Evolutionary conservation across 2,113 vertebrate species (phyloP), one percentile per base, ranked within the genome.

Genomic region (Leucopsar rothschildi): DNA sequence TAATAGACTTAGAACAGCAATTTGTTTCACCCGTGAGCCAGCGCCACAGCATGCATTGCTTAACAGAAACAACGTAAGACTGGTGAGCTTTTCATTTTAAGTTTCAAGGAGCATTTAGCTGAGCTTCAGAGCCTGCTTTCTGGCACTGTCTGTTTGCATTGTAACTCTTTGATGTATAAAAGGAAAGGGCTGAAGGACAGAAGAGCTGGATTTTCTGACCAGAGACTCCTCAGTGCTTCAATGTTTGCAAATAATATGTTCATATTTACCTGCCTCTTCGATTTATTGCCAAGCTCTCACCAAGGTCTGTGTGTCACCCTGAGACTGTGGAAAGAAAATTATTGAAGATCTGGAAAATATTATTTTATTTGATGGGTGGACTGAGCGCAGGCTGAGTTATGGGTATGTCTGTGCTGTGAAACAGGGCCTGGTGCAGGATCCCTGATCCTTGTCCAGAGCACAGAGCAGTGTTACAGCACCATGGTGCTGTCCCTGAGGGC

Each of bases 1-100:
- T 88, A 94, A 92, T 70, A 92, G 91, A 86, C 92, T 95, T 95
- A 75, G 7, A 95, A 90, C 94, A 94, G 91, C 92, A 96, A 94
- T 96, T 97, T 88, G 76, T 75, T 88, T 94, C 83, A 91, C 80
- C 91, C 28, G 2, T 88, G 91, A 94, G 94, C 92, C 94, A 95
- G 88, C 92, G 68, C 88, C 91, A 42, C 57, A 92, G 91, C 13
- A 2, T 92, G 94, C 72, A n/a, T 78, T 92, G 83, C 92, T 91
- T 68, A 64, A 49, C 77, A 94, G 86, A 59, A 89, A 60, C 80
- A 81, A 60, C 5, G 0, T 55, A 45, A 59, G 72, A 40, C 47
- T 70, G 71, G 84, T 11, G 88, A 95, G 86, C 64, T 97, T 96
- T 92, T 84, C n/a, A 60, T 59, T 95, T 77, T 18, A 15, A 42